Evolutionary conservation across 2,888 invertebrate species (phyloP).

Genomic region (Agriopis aurantiaria): DNA sequence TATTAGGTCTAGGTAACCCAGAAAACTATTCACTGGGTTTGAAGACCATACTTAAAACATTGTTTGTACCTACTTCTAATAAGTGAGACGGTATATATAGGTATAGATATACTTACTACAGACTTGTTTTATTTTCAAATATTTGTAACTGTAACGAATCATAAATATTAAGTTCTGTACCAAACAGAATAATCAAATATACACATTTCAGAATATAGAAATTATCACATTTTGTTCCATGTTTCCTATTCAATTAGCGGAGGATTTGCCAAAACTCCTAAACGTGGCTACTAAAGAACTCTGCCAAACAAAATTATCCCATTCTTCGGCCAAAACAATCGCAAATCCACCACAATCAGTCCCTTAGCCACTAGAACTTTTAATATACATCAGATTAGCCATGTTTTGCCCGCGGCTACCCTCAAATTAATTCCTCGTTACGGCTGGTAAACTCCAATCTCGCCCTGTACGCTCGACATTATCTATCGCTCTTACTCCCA

Average conservation of each 20-base stretch:
- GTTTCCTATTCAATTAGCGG: not conserved
- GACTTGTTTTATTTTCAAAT: too few relatives aligned
- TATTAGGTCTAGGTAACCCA: too few relatives aligned
- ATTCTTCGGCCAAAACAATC: slow-evolving; percentile 43
- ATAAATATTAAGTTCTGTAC: too few relatives aligned
- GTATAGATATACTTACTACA: too few relatives aligned
- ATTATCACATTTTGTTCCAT: not conserved
- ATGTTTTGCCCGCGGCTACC: slow-evolving; percentile 52
- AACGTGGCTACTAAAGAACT: too few relatives aligned
- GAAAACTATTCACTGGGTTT: too few relatives aligned
- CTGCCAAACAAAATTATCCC: slow-evolving; percentile 13
- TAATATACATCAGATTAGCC: slow-evolving; percentile 66
- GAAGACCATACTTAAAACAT: too few relatives aligned
- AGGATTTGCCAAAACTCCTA: not conserved
- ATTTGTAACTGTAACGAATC: too few relatives aligned
- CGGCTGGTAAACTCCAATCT: slow-evolving; percentile 63
- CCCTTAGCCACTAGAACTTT: slow-evolving; percentile 51
- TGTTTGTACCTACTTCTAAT: too few relatives aligned
- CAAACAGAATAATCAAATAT: too few relatives aligned
- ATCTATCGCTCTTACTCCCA: not conserved
- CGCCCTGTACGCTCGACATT: slow-evolving; percentile 2
- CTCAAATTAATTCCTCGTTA: slow-evolving; percentile 77
- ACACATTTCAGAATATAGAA: too few relatives aligned
- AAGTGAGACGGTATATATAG: too few relatives aligned
- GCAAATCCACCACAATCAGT: slow-evolving; percentile 31